These are phyloP conservation scores for Hydrozoanthus gracilis DNA, from an alignment of 92 coral and sea anemone genomes.

Conservation along the genomic window DNA sequence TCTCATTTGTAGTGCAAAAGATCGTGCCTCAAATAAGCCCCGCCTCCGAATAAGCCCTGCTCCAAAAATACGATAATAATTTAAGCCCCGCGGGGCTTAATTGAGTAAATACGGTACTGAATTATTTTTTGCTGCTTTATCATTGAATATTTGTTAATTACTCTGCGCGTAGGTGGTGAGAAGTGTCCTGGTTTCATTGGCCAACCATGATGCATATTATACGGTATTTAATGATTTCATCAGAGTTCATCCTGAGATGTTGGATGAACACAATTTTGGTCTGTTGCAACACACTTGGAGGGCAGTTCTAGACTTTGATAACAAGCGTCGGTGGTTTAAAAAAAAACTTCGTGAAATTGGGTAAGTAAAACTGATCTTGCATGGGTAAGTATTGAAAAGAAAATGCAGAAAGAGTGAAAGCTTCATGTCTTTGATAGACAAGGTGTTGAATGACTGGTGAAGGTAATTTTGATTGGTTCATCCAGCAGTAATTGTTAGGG, in stretches of 20 bases:
- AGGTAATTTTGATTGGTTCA: no score
- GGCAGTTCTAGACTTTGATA: conserved; percentile 92
- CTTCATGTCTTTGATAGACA: background rate
- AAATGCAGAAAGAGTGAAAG: background rate
- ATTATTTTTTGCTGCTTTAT: background rate
- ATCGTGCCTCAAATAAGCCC: no score
- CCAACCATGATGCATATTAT: conserved; percentile 97
- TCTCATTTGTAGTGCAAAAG: no score
- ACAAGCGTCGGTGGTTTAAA: conserved; percentile 86
- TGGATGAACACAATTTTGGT: conserved; percentile 90
- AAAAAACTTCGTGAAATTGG: conserved; percentile 59
- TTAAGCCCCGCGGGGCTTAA: no score
- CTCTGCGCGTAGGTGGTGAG: conserved; percentile 76
- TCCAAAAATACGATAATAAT: no score
- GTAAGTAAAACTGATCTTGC: conserved; percentile 5
- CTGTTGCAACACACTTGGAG: conserved; percentile 94
- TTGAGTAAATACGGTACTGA: no score
- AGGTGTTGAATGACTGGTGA: no score
- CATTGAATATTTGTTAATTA: background rate
- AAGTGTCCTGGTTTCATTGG: conserved; percentile 88
- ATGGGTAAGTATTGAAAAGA: background rate
- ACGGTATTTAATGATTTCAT: conserved; percentile 95
- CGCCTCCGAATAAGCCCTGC: no score
- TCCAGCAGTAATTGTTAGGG: no score
- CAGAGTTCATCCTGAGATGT: conserved; percentile 84